Conservation (phyloP, 2,888 invertebrate genomes). For the Drosophila tripunctata region DNA sequence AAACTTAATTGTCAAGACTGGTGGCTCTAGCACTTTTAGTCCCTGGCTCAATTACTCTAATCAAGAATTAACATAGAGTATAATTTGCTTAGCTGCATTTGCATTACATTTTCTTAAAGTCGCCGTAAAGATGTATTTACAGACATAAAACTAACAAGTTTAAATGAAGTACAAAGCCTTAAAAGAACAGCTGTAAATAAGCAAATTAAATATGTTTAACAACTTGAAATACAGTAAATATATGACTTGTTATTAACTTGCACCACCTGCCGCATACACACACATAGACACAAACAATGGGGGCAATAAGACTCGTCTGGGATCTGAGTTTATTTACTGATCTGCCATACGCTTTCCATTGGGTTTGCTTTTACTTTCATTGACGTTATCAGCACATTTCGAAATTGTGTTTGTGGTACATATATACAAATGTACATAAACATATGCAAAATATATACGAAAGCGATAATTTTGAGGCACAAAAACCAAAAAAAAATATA, state of each 20-base stretch:
- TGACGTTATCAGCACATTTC: conserved; percentile 33
- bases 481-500: not conserved
- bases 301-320: not conserved
- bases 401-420: not conserved
- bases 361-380: conserved; percentile 36
- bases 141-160: no score
- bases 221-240: conserved; percentile 3
- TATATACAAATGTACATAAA: not conserved
- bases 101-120: no score
- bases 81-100: no score
- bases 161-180: no score
- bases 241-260: conserved; percentile 5
- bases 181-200: conserved; percentile 23
- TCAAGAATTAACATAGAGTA: no score
- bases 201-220: not conserved
- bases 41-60: no score
- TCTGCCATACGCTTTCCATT: not conserved
- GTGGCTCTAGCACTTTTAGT: no score
- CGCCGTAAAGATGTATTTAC: no score
- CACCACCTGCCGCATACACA: not conserved
- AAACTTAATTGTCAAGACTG: no score
- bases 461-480: conserved; percentile 2
- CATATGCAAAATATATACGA: conserved; percentile 14
- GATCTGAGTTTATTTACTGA: conserved; percentile 10
- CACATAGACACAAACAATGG: no score